Evolutionary conservation across 2,888 invertebrate species (phyloP), one percentile per base, ranked within the genome.

Genomic region (Thereva nobilitata): DNA sequence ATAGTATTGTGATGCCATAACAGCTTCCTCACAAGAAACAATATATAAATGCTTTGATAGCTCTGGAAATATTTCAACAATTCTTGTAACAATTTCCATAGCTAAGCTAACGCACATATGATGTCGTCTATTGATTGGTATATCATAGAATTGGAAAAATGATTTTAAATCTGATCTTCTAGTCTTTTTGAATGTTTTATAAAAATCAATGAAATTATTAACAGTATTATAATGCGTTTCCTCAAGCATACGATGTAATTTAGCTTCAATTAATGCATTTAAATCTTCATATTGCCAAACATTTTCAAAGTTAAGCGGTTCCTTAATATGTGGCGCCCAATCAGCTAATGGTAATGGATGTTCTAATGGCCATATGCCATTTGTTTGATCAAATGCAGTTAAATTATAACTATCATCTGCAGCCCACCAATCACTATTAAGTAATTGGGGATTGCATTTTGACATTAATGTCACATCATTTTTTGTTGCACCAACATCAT

Each of bases 31-130:
- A 77, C 94, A 95, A 9, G 95, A 95, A 57, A 90, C 89, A 73
- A 95, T 83, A 75, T 87, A 90, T 68, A 90, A 82, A 74, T 87
- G 84, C 67, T 84, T 83, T 44, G 85, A 85, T 73, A 92, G 82
- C 57, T 89, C 87, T 5, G 89, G 87, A 75, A 87, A 89, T 77
- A 86, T 84, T 75, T 86, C 82, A 71, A 88, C 86, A 75, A 92
- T 84, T 61, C 89, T 85, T 71, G 85, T 82, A 76, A 92, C 85
- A 73, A 95, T 83, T 80, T 92, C 92, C 75, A 93, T 85, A 72
- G 92, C 92, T 71, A 95, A 82, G 34, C 95, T 95, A 57, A 95
- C 95, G 78, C 95, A 95, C 66, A 94, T 94, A 80, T 93, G 89
- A 79, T 91, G 90, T 74, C 87, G 86, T 3, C 87, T 82, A 69